Evolutionary conservation across 2,888 invertebrate genomes (phyloP), one percentile per base, ranked within the genome.

Genomic region (Rhimphoctona megacephalus): DNA sequence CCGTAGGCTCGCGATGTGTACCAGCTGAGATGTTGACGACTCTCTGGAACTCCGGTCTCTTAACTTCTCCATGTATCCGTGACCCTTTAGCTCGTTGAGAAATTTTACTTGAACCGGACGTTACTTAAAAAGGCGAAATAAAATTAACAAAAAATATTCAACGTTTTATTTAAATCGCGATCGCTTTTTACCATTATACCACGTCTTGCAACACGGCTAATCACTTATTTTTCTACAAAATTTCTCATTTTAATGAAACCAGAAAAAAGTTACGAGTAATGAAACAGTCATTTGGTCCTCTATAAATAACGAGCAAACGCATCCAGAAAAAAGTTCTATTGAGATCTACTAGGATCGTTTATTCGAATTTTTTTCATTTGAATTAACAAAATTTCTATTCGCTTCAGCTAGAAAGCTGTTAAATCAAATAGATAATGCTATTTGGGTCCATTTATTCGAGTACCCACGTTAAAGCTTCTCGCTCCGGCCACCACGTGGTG

Each of bases 31-130:
- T 82, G 46, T 80, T 61, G 46, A 82, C 83, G 79, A 80, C 43
- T 77, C 77, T 86, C 77, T 86, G 86, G 86, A 88, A 86, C 72
- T 86, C 54, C 81, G 88, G 85, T 86, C 83, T 86, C 80, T 85
- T 81, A 78, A 81, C 83, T 88, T 77, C 80, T 85, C 70, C 82
- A 82, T 49, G 82, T 81, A 86, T 78, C 83, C 85, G 82, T 86
- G 85, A 88, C 82, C 77, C 72, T 88, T 67, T 83, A 67, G 52
- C 64, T 61, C 74, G 39, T 81, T 66, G 39, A 67, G 76, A 64
- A 69, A 69, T 49, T 64, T 49, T 43, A 39, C 30, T 43, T 77
- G 3, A 33, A 30, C 49, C 52, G n/a, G 52, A 72, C 14, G 46
- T 52, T n/a, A 9, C 49, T 52, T 7, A 52, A 72, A 72, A 30